phyloP scores from a whole-genome alignment of 2,113 vertebrate species.

The Nestor notabilis region DNA sequence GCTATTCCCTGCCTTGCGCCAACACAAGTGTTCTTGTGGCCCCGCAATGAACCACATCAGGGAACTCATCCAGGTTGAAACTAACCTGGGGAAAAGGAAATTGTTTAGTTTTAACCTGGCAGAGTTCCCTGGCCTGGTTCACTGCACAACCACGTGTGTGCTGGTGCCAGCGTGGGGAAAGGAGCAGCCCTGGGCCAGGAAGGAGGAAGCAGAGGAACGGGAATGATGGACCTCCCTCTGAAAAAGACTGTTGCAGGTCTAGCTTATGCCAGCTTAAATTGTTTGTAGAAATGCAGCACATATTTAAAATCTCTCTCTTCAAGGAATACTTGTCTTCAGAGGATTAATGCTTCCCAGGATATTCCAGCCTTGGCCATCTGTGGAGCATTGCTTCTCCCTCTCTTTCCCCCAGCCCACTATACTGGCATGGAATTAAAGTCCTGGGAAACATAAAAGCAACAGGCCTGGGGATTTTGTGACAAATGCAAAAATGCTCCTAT shows the following conservation, averaged over 20 bases:
- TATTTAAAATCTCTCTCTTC: slow-evolving; percentile 26
- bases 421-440: slow-evolving; percentile 61
- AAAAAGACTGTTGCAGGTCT: background rate
- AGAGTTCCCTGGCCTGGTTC: slow-evolving; percentile 43
- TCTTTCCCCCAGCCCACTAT: background rate
- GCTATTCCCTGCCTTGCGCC: background rate
- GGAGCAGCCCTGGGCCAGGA: background rate
- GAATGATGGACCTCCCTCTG: background rate
- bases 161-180: slow-evolving; percentile 28
- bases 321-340: slow-evolving; percentile 43
- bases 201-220: background rate
- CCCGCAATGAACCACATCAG: slow-evolving; percentile 28
- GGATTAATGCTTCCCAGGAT: slow-evolving; percentile 59
- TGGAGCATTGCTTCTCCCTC: slow-evolving; percentile 15
- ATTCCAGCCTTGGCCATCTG: slow-evolving; percentile 42
- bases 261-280: slow-evolving; percentile 17
- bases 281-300: background rate
- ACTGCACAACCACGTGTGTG: background rate
- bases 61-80: slow-evolving; percentile 56
- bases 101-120: slow-evolving; percentile 49
- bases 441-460: slow-evolving; percentile 58
- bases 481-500: slow-evolving; percentile 56
- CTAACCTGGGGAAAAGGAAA: slow-evolving; percentile 57
- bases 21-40: slow-evolving; percentile 41
- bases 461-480: slow-evolving; percentile 64